Base-by-base conservation (phyloP, 2,888 invertebrate genomes). In the Drosophila merina region DNA sequence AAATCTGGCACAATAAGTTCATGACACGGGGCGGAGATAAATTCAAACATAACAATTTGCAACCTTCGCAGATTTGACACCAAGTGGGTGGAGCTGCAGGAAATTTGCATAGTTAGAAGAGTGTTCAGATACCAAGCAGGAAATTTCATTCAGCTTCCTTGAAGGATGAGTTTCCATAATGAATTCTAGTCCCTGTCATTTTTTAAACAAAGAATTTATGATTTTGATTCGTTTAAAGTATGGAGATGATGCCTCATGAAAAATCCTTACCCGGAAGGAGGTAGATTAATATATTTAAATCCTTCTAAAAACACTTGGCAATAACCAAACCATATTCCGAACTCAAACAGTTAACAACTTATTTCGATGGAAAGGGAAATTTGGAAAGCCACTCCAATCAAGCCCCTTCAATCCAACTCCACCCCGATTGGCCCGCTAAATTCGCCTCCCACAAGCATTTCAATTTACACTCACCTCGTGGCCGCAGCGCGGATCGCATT, bases 401-500 rank as follows among this genome's bases (percentile, higher is more conserved):
- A 20, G 33, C 36, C 6, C 2, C 5, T 8, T 25, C 25, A 25
- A 25, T 25, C 9, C 9, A 42, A 42, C 42, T 2, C 20, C 9
- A 4, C 44, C 25, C 25, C 20, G 20, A 20, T 20, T 12, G 1
- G n/a, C 38, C 30, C 3, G 25, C 8, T 3, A 56, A 55, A 12
- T 14, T 30, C 30, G 31, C 12, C 31, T 14, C 42, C 70, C 70
- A 26, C 50, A 70, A 36, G 30, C 58, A 45, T 40, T 70, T 70
- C 36, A 33, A 36, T 56, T 56, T 33, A 28, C 68, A 87, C 83
- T 88, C 85, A 92, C 92, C 92, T 92, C 92, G 90, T 92, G 92
- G 74, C 92, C 90, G 88, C 92, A 92, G 90, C 92, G 91, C 77
- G 92, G 92, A 91, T 93, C 93, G 90, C 93, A 92, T 88, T 93